Conservation (phyloP, 2,888 invertebrate genomes). For the Microdon myrmicae region DNA sequence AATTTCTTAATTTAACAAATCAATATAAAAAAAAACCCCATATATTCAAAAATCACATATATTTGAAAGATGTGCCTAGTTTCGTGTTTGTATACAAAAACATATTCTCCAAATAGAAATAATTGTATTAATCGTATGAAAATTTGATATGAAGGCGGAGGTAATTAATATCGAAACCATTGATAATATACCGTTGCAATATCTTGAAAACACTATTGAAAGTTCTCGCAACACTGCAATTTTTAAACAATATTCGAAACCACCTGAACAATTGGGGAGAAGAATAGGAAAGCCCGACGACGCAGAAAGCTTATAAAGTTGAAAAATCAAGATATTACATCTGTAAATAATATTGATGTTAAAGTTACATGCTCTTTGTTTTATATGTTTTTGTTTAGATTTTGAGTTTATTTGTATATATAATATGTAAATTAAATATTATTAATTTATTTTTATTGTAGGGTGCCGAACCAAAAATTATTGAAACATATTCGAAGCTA, state of each 20-base stretch:
- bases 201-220: conserved; percentile 24
- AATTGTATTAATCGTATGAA: neutral
- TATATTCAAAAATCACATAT: no score
- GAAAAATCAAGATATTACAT: neutral
- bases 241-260: neutral
- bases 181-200: conserved; percentile 33
- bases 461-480: conserved; percentile 91
- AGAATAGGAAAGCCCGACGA: conserved; percentile 18
- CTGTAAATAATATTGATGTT: no score
- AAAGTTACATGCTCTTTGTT: no score
- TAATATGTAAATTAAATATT: neutral
- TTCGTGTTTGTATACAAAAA: no score
- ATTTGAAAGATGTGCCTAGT: no score
- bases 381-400: no score
- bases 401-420: no score
- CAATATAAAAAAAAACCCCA: conserved; percentile 3
- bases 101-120: no score
- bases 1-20: no score
- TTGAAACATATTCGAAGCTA: conserved; percentile 92
- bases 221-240: conserved; percentile 4
- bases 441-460: conserved; percentile 44
- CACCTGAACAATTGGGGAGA: neutral
- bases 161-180: conserved; percentile 21
- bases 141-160: conserved; percentile 2
- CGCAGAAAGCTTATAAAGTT: conserved; percentile 31